These are phyloP conservation scores for Drosophila neocordata DNA, from an alignment of 1,140 invertebrate genomes.

Conservation along the genomic window DNA sequence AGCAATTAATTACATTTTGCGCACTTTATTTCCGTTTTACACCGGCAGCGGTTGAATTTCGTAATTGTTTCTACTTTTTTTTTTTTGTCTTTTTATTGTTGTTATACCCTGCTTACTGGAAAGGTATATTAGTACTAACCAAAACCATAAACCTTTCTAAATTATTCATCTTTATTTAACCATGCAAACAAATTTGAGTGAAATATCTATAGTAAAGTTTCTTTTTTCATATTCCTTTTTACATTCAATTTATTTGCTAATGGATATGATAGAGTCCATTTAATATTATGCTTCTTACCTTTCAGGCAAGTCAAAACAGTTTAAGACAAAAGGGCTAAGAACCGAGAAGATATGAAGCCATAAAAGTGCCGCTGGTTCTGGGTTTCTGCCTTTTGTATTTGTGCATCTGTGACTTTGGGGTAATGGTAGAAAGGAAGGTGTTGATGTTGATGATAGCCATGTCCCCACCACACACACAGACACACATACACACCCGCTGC, in stretches of 20 bases:
- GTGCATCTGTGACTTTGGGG: constrained; percentile 48
- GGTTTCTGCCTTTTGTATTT: constrained; percentile 50
- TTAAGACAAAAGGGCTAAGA: constrained; percentile 12
- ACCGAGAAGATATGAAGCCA: constrained; percentile 54
- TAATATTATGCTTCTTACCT: background rate
- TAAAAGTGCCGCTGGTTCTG: constrained; percentile 73
- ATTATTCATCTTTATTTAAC: too few species aligned
- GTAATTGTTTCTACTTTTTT: constrained; percentile 52
- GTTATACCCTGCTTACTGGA: background rate
- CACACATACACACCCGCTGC: background rate
- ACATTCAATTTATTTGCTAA: too few species aligned
- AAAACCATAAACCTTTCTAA: too few species aligned
- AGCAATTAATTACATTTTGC: constrained; percentile 80
- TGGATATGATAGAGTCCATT: constrained; percentile 25
- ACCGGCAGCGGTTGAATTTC: constrained; percentile 60
- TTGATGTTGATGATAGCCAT: constrained; percentile 59
- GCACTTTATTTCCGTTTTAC: constrained; percentile 75
- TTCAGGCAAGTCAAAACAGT: constrained; percentile 14
- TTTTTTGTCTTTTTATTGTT: constrained; percentile 23
- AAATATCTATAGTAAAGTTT: too few species aligned
- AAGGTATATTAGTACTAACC: background rate
- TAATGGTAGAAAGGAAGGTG: constrained; percentile 45
- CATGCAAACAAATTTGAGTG: too few species aligned
- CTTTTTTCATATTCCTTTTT: too few species aligned
- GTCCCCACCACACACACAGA: constrained; percentile 9